phyloP scores from a whole-genome alignment of 1,140 invertebrate species.

The Penaeus japonicus region DNA sequence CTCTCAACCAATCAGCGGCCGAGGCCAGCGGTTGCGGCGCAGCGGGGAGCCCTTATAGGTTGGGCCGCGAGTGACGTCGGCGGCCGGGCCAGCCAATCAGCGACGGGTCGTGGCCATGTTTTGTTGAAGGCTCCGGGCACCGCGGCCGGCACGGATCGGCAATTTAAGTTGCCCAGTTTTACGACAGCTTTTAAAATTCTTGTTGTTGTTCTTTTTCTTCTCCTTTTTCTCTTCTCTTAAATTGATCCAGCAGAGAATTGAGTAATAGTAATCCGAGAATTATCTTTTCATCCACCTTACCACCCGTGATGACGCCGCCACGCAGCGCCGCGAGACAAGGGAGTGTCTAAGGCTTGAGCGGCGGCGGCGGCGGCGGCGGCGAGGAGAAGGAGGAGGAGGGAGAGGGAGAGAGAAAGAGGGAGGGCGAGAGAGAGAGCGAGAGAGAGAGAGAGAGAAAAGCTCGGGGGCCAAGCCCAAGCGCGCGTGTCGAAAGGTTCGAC shows the following conservation, averaged over 20 bases:
- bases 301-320: too few relatives aligned
- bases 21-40: conserved; percentile 25
- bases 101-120: conserved; percentile 34
- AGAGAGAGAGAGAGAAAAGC: conserved; percentile 3
- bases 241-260: conserved; percentile 31
- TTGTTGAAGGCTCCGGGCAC: conserved; percentile 26
- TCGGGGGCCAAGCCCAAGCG: not conserved
- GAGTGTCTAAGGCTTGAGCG: too few relatives aligned
- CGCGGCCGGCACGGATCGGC: conserved; percentile 19
- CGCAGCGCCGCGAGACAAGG: too few relatives aligned
- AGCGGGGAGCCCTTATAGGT: conserved; percentile 33
- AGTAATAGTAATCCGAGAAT: conserved; percentile 22
- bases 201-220: not conserved
- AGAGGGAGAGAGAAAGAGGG: conserved; percentile 1
- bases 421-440: too few relatives aligned
- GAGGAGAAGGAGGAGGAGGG: not conserved
- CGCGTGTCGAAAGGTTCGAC: conserved; percentile 17
- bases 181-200: conserved; percentile 16
- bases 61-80: conserved; percentile 26
- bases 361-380: too few relatives aligned
- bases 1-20: conserved; percentile 20
- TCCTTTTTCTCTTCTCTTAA: conserved; percentile 2
- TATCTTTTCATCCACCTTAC: conserved; percentile 7
- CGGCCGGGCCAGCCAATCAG: conserved; percentile 7
- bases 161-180: conserved; percentile 44